A percentile compares a stretch with the other conserved stretches of the same genome.
phyloP scores from a whole-genome alignment of 2,113 vertebrate genomes.

The Lipophrys pholis region DNA sequence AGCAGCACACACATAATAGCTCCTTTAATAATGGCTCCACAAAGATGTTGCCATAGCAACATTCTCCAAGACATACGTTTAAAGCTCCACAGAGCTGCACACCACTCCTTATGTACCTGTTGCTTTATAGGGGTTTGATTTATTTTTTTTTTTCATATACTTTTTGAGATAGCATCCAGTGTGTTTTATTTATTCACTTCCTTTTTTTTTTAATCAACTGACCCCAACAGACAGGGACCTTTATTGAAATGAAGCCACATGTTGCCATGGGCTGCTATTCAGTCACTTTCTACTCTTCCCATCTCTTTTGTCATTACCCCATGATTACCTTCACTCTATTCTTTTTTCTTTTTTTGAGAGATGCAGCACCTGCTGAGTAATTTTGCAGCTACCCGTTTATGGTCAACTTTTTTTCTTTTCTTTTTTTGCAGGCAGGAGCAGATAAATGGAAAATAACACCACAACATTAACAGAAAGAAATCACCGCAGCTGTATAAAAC shows the following conservation, averaged over 20 bases:
- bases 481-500: no score
- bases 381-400: conserved; percentile 7
- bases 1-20: conserved; percentile 42
- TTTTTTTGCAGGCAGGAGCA: conserved; percentile 2
- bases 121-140: not conserved
- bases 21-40: conserved; percentile 63
- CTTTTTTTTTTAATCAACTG: conserved; percentile 15
- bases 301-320: not conserved
- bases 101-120: conserved; percentile 1
- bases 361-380: not conserved
- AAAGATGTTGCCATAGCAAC: conserved; percentile 78
- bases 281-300: not conserved
- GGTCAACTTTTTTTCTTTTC: conserved; percentile 5
- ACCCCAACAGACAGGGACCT: not conserved
- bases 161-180: no score
- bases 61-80: conserved; percentile 56
- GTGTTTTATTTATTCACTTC: not conserved
- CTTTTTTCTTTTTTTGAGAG: not conserved
- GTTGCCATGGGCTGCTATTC: not conserved
- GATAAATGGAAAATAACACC: no score
- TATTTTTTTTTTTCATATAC: not conserved
- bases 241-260: conserved; percentile 9
- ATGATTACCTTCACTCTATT: not conserved
- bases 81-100: conserved; percentile 39
- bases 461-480: no score